Conservation (phyloP, 53 echinoderm and acorn worm species). For the Temnopleurus reevesii region DNA sequence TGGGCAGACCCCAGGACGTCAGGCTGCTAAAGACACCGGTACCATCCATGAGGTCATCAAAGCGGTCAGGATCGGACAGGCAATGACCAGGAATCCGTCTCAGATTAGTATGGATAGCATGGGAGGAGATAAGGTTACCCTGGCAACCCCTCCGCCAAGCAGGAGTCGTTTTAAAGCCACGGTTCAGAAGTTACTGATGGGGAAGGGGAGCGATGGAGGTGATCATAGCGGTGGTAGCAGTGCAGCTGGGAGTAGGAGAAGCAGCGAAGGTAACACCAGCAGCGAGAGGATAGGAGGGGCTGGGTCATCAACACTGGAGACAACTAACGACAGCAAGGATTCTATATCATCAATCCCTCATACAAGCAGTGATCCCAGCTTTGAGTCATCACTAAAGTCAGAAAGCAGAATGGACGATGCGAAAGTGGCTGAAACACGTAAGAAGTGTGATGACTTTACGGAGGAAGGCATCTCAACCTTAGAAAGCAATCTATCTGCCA, state of each 20-base stretch:
- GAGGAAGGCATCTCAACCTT: background rate
- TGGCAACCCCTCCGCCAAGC: background rate
- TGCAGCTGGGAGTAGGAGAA: slow-evolving; percentile 36
- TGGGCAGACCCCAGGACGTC: slow-evolving; percentile 40
- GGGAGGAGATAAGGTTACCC: background rate
- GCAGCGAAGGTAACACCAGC: background rate
- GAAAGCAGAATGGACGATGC: background rate
- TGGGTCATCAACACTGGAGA: background rate
- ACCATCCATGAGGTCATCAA: slow-evolving; percentile 55
- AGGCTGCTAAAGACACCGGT: slow-evolving; percentile 37
- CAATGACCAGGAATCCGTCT: background rate
- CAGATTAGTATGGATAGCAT: background rate
- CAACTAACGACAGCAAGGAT: background rate
- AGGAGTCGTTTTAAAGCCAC: slow-evolving; percentile 41
- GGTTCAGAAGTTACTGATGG: slow-evolving; percentile 44
- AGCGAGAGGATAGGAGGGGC: background rate
- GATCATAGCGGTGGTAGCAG: slow-evolving; percentile 42
- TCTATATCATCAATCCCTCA: background rate
- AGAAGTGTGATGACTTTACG: no score
- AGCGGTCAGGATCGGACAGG: slow-evolving; percentile 45
- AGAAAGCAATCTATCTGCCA: background rate
- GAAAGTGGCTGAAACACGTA: background rate
- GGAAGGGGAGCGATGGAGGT: slow-evolving; percentile 22
- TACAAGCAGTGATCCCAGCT: background rate
- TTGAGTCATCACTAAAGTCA: background rate